A percentile compares a stretch with the other conserved stretches of the same genome.
These are phyloP conservation scores for Rosalia funebris DNA, from an alignment of 2,888 invertebrate genomes.

Conservation along the genomic window DNA sequence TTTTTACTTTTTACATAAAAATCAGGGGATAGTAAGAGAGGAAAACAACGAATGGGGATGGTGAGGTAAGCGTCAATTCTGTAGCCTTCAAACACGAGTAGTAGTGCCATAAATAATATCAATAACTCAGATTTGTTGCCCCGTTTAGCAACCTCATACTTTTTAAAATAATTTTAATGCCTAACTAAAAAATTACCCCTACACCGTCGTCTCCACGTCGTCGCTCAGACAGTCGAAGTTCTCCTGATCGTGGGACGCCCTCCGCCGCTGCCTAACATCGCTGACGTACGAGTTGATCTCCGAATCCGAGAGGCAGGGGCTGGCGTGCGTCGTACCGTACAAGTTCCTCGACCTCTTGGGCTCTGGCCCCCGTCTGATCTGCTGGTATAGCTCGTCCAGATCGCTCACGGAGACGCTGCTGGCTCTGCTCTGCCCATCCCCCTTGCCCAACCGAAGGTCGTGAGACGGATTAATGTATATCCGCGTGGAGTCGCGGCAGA, in stretches of 20 bases:
- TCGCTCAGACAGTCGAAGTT: conserved; percentile 48
- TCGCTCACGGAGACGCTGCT: conserved; percentile 70
- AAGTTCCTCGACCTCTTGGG: conserved; percentile 33
- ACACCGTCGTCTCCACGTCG: conserved; percentile 54
- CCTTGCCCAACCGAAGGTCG: conserved; percentile 57
- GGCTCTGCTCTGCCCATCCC: conserved; percentile 69
- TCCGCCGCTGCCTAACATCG: conserved; percentile 44
- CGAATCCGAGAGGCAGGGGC: conserved; percentile 59
- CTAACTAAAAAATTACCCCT: too few species aligned
- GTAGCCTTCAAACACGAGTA: too few species aligned
- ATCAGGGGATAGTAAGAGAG: too few species aligned
- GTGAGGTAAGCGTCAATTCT: too few species aligned
- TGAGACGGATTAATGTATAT: conserved; percentile 67
- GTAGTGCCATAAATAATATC: too few species aligned
- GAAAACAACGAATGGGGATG: too few species aligned
- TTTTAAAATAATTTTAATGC: too few species aligned
- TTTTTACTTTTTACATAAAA: too few species aligned
- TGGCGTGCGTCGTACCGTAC: conserved; percentile 42
- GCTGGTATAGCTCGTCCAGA: conserved; percentile 77
- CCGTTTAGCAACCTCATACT: too few species aligned
- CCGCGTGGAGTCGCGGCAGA: conserved; percentile 42
- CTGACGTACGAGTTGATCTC: conserved; percentile 55
- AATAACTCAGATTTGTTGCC: too few species aligned
- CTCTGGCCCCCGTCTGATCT: conserved; percentile 67
- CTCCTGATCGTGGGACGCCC: conserved; percentile 40